These are phyloP conservation scores for mouse (Mus musculus) DNA, from an alignment of 2,113 vertebrate species.

Conservation along the genomic window GRCm39 chr2:172928501-172929000, in stretches of 20 bases:
- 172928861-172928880: background rate
- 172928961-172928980: background rate
- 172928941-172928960: background rate
- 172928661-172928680: too few relatives aligned
- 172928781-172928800: background rate
- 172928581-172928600: too few relatives aligned
- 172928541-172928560: background rate
- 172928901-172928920: background rate
- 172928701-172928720: too few relatives aligned
- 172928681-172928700: too few relatives aligned
- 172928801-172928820: background rate
- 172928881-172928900: background rate
- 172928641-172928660: too few relatives aligned
- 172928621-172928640: too few relatives aligned
- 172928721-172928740: too few relatives aligned
- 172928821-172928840: too few relatives aligned
- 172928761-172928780: too few relatives aligned
- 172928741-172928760: too few relatives aligned
- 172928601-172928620: too few relatives aligned
- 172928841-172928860: background rate
- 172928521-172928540: background rate
- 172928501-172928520: too few relatives aligned
- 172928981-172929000: background rate
- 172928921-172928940: background rate
- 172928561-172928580: background rate